Evolutionary conservation across 2,113 vertebrate genomes (phyloP).

Genomic region (Pseudois nayaur): DNA sequence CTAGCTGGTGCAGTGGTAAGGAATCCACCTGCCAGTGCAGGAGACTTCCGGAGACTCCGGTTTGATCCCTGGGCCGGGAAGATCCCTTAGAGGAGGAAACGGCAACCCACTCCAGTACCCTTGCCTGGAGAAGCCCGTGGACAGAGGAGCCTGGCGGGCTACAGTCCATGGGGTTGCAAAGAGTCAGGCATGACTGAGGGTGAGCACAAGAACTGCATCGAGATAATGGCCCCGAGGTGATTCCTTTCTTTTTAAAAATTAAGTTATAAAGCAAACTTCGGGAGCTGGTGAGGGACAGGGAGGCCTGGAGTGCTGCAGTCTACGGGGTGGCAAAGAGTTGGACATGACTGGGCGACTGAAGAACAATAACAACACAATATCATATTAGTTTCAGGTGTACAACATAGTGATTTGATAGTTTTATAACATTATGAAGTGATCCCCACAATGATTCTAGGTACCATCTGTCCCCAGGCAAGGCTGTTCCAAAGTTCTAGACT

Average conservation of each 20-base stretch:
- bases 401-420: background rate
- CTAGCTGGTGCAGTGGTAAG: background rate
- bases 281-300: background rate
- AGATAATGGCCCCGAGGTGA: background rate
- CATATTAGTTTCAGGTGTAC: background rate
- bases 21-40: background rate
- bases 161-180: background rate
- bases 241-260: background rate
- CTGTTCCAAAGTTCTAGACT: no score
- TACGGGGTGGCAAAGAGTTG: background rate
- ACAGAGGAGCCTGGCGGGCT: background rate
- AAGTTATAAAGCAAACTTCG: background rate
- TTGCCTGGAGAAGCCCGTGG: background rate
- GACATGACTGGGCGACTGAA: background rate
- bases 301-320: background rate
- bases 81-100: background rate
- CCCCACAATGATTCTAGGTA: background rate
- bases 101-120: background rate
- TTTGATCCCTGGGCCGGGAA: background rate
- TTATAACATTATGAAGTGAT: background rate
- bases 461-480: background rate
- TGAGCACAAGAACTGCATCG: background rate
- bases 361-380: background rate
- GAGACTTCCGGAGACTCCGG: background rate
- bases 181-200: background rate